These are phyloP conservation scores for Drosophila gaucha DNA, from an alignment of 2,888 invertebrate species.

Conservation along the genomic window DNA sequence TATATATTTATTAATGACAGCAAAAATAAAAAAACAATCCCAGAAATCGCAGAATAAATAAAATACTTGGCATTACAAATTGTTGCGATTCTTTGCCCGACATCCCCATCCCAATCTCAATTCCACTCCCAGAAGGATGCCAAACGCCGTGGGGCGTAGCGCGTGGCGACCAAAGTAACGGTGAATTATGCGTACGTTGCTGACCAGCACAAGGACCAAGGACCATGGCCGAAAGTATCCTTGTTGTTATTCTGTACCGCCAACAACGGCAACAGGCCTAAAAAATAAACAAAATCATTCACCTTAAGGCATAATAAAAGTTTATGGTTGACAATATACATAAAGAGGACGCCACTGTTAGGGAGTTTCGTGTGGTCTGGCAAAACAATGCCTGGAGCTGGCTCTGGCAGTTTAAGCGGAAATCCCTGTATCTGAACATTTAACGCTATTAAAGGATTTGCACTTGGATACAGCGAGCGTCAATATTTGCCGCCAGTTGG, in stretches of 20 bases:
- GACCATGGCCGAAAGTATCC: conserved; percentile 1
- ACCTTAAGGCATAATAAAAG: conserved; percentile 82
- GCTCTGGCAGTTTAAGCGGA: conserved; percentile 19
- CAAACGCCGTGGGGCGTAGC: conserved; percentile 47
- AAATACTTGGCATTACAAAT: conserved; percentile 81
- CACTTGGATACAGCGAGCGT: conserved; percentile 42
- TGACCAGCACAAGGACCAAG: conserved; percentile 36
- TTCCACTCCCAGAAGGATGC: conserved; percentile 35
- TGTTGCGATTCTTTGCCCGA: conserved; percentile 69
- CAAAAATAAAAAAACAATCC: conserved; percentile 27
- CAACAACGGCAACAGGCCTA: conserved; percentile 35
- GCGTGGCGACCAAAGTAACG: conserved; percentile 42
- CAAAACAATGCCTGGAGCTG: conserved; percentile 25
- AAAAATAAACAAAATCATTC: conserved; percentile 81
- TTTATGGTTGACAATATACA: conserved; percentile 75
- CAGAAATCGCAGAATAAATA: conserved; percentile 66
- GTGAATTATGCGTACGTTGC: conserved; percentile 57
- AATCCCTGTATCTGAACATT: conserved; percentile 47
- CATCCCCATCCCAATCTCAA: conserved; percentile 22
- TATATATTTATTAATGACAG: conserved; percentile 62
- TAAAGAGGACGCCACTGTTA: conserved; percentile 38
- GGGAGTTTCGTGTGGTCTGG: conserved; percentile 31
- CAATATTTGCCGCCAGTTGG: conserved; percentile 68
- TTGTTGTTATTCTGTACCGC: conserved; percentile 34
- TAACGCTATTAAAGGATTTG: conserved; percentile 60